Evolutionary conservation across 2,113 vertebrate species (phyloP), one percentile per base, ranked within the genome.

Genomic region (Labeo rohita): DNA sequence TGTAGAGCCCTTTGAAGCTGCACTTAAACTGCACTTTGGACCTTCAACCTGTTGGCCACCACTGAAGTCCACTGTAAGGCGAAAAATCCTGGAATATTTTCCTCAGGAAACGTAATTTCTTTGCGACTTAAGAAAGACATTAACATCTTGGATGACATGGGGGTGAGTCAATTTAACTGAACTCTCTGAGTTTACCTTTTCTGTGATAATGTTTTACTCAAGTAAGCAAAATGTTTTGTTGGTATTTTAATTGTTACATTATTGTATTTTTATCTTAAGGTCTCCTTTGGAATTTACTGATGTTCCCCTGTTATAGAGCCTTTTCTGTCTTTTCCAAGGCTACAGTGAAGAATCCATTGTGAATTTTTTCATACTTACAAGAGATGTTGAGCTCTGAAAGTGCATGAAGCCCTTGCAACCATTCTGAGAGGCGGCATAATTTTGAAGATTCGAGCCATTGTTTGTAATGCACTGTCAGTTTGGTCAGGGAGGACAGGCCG

Each of bases 331-430:
- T 34, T 49, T 10, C 49, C 8, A 23, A 54, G 74, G 39, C 12
- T 34, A 54, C 50, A 36, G 8, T 11, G 15, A 5, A 36, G 28
- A 11, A 47, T 47, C 3, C 54, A 13, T 52, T 59, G 28, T 21
- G 73, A 79, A 34, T 56, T 39, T 45, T 45, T 36, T 84, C 4
- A 45, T 47, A 89, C 90, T 92, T 84, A 89, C 90, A 76, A 49
- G 8, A 66, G 59, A 89, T 76, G 16, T 81, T 88, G 5, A 93
- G 86, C 63, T 92, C 90, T 15, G 74, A 83, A 47, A 88, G 85
- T 18, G 83, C 50, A 39, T 73, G 85, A 21, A 93, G 88, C 36
- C 54, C 90, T 83, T 87, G 61, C 18, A 93, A 75, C 80, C 90
- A 87, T 45, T 66, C 66, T 45, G 85, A 82, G 50, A 92, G 84